phyloP scores from a whole-genome alignment of 2,113 vertebrate species.

The Origma solitaria region DNA sequence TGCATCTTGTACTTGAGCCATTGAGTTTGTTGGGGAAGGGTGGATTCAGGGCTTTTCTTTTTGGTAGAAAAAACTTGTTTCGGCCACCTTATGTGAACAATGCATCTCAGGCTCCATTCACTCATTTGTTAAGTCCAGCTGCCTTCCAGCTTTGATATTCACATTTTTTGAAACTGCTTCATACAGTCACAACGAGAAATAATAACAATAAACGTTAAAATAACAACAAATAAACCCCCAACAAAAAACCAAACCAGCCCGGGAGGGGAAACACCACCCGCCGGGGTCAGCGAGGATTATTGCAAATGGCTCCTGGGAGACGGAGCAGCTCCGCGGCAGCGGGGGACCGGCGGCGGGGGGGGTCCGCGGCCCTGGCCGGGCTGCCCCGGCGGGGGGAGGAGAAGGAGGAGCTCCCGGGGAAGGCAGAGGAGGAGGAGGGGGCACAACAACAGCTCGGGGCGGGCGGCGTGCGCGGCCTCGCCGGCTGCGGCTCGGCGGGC shows the following conservation, averaged over 20 bases:
- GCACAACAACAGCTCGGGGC: not conserved
- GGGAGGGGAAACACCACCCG: not conserved
- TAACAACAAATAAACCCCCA: not conserved
- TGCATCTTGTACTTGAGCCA: slow-evolving; percentile 39
- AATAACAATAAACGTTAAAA: slow-evolving; percentile 18
- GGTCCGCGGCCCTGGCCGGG: not conserved
- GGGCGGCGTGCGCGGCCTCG: not conserved
- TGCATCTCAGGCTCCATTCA: slow-evolving; percentile 26
- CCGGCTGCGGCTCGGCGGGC: not conserved
- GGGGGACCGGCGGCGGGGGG: not conserved
- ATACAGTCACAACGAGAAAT: not conserved
- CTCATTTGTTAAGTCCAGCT: slow-evolving; percentile 6
- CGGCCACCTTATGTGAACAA: slow-evolving; percentile 58
- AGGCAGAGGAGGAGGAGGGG: not conserved
- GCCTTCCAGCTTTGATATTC: slow-evolving; percentile 50
- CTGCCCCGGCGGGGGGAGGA: not conserved
- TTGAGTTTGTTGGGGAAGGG: slow-evolving; percentile 49
- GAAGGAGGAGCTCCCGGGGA: slow-evolving; percentile 13
- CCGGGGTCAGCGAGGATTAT: slow-evolving; percentile 40
- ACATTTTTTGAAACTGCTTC: slow-evolving; percentile 38
- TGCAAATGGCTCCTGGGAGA: slow-evolving; percentile 60
- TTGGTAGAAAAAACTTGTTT: slow-evolving; percentile 55
- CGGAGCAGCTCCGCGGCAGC: not conserved
- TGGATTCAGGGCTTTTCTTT: not conserved
- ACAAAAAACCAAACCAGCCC: not conserved